A percentile compares a stretch with the other conserved stretches of the same genome.
These are phyloP conservation scores for Sylvia borin DNA, from an alignment of 2,797 vertebrate genomes.

Conservation along the genomic window DNA sequence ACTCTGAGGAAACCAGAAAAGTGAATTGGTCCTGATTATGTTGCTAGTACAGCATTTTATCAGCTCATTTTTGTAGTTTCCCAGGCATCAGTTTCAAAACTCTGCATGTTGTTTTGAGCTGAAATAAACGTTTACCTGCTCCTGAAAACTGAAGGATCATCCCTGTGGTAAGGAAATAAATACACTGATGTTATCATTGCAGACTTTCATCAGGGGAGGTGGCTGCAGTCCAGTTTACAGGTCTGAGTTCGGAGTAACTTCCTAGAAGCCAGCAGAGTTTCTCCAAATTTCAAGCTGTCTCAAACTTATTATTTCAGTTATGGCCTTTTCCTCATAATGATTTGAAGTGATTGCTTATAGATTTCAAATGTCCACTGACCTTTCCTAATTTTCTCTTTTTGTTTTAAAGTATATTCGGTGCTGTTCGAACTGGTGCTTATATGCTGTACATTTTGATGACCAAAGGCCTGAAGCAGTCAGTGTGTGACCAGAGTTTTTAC, in stretches of 20 bases:
- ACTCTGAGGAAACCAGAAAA: not conserved
- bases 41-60: not conserved
- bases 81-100: not conserved
- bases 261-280: not conserved
- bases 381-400: constrained; percentile 61
- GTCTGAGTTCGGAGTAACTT: not conserved
- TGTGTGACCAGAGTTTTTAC: constrained; percentile 99
- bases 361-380: constrained; percentile 22
- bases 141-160: not conserved
- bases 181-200: fast-evolving
- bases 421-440: constrained; percentile 96
- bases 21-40: not conserved
- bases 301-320: not conserved
- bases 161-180: not conserved
- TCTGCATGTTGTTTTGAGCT: not conserved
- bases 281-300: not conserved
- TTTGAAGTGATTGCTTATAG: not conserved
- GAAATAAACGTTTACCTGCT: not conserved
- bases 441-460: constrained; percentile 98
- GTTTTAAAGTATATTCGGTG: constrained; percentile 93
- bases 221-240: not conserved
- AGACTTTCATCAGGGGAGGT: not conserved
- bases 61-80: not conserved
- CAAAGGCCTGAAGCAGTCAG: constrained; percentile 97
- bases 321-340: not conserved